Evolutionary conservation across 2,113 vertebrate genomes (phyloP).

Genomic region (Nothobranchius furzeri): DNA sequence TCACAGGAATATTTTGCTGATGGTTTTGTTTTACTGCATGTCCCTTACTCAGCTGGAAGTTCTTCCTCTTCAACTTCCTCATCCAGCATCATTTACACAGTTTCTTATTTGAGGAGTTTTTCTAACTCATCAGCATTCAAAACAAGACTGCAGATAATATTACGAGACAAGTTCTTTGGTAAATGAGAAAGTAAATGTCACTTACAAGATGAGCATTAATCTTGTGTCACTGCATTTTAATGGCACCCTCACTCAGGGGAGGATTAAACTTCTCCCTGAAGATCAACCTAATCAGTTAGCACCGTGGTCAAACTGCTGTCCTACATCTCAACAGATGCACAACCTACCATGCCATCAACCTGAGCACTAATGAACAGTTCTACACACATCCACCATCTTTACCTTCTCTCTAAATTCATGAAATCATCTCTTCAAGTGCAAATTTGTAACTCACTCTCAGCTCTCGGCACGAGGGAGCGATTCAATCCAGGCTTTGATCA

Average conservation of each 20-base stretch:
- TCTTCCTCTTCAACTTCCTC: conserved; percentile 31
- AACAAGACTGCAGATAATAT: conserved; percentile 48
- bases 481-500: not conserved
- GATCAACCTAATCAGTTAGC: conserved; percentile 42
- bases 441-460: not conserved
- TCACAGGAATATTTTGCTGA: conserved; percentile 50
- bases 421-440: conserved; percentile 6
- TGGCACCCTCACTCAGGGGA: conserved; percentile 41
- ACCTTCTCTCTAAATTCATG: not conserved
- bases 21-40: conserved; percentile 50
- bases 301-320: conserved; percentile 5
- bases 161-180: conserved; percentile 44
- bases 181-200: conserved; percentile 70
- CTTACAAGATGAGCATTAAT: conserved; percentile 65
- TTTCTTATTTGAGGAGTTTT: conserved; percentile 20
- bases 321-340: conserved; percentile 10
- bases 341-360: not conserved
- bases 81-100: conserved; percentile 45
- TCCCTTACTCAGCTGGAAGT: conserved; percentile 60
- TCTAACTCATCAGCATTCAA: conserved; percentile 60
- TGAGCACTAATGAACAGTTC: not conserved
- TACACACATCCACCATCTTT: not conserved
- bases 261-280: conserved; percentile 45
- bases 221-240: conserved; percentile 62
- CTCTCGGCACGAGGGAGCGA: not conserved